Conservation (phyloP, 2,888 invertebrate genomes). For the Cephalotes varians region DNA sequence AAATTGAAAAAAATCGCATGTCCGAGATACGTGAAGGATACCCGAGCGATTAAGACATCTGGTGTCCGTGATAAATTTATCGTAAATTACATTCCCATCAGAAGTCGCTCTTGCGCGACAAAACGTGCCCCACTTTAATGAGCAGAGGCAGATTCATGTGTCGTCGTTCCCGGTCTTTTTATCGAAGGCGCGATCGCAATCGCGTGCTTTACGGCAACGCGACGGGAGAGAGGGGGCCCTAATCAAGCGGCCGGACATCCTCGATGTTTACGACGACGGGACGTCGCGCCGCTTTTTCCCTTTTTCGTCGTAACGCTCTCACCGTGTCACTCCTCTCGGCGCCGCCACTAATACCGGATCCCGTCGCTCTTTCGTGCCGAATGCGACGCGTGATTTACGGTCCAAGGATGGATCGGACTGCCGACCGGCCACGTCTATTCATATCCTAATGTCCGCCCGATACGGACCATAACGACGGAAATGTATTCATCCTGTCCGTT, state of each 20-base stretch:
- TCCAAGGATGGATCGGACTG: slow-evolving; percentile 67
- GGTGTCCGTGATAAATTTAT: slow-evolving; percentile 36
- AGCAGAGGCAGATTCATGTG: slow-evolving; percentile 17
- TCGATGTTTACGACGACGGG: slow-evolving; percentile 81
- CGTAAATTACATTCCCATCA: slow-evolving; percentile 35
- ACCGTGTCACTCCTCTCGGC: slow-evolving; percentile 76
- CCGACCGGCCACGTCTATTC: slow-evolving; percentile 14
- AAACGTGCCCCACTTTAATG: slow-evolving; percentile 24
- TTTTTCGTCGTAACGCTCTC: slow-evolving; percentile 72
- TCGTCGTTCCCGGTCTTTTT: slow-evolving; percentile 54
- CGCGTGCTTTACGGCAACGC: slow-evolving; percentile 66
- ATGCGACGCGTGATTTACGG: slow-evolving; percentile 72
- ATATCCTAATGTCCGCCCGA: slow-evolving; percentile 32
- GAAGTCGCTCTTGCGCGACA: too few relatives aligned
- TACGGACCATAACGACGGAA: slow-evolving; percentile 42
- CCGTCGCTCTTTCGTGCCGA: slow-evolving; percentile 69
- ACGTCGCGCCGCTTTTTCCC: slow-evolving; percentile 72
- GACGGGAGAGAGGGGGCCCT: slow-evolving; percentile 49
- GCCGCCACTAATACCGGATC: slow-evolving; percentile 76
- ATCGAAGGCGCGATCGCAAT: slow-evolving; percentile 42
- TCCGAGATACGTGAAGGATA: neutral
- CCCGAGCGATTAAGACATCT: slow-evolving; percentile 14
- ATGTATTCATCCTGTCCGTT: slow-evolving; percentile 32
- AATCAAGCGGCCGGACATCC: slow-evolving; percentile 39
- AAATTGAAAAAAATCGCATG: neutral